These are phyloP conservation scores for Diploptera punctata DNA, from an alignment of 2,888 invertebrate genomes.

Conservation along the genomic window DNA sequence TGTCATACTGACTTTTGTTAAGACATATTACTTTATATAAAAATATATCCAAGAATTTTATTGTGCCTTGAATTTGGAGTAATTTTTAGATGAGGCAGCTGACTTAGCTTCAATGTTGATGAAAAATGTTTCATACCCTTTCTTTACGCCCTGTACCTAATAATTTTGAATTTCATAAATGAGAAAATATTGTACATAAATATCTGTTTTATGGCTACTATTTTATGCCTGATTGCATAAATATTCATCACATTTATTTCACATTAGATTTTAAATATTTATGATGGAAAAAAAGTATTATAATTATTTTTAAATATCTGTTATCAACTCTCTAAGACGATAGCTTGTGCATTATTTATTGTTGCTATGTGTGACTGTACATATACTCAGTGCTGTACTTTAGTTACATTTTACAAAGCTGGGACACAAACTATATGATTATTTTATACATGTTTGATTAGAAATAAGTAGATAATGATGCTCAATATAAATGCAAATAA, in stretches of 20 bases:
- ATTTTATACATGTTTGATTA: constrained; percentile 32
- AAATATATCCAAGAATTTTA: constrained; percentile 26
- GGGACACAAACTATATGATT: constrained; percentile 24
- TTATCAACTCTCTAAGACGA: constrained; percentile 10
- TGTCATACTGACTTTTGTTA: constrained; percentile 23
- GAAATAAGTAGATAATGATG: constrained; percentile 17
- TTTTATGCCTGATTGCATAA: constrained; percentile 29
- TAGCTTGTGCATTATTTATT: constrained; percentile 29
- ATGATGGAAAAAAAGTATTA: constrained; percentile 25
- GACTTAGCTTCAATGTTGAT: constrained; percentile 25
- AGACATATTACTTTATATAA: constrained; percentile 23
- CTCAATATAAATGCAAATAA: constrained; percentile 30
- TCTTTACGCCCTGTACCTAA: constrained; percentile 22
- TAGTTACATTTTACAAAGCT: constrained; percentile 36
- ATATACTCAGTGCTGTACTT: constrained; percentile 30
- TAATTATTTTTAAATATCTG: constrained; percentile 25
- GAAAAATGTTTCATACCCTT: constrained; percentile 16
- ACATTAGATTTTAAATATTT: constrained; percentile 19
- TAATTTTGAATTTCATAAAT: constrained; percentile 12
- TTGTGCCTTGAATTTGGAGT: constrained; percentile 32
- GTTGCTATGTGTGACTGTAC: constrained; percentile 29
- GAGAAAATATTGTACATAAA: constrained; percentile 6
- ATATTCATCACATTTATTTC: constrained; percentile 20
- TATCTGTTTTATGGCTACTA: constrained; percentile 5
- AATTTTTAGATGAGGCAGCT: constrained; percentile 25